Evolutionary conservation across 2,888 invertebrate genomes (phyloP).

Genomic region (Noctua pronuba): DNA sequence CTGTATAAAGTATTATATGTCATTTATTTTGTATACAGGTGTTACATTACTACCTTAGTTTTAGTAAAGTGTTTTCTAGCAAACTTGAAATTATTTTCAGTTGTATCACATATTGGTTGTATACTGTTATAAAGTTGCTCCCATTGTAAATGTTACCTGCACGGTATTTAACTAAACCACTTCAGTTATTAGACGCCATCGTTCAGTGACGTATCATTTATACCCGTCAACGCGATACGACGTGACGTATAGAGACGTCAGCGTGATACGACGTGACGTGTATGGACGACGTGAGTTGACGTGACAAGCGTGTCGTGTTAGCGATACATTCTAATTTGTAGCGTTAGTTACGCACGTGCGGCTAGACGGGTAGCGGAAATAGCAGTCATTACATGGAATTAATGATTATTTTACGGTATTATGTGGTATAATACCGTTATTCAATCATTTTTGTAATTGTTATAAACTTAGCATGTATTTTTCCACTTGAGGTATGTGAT

Average conservation of each 20-base stretch:
- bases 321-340: constrained; percentile 26
- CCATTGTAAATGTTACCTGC: no score
- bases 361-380: not conserved
- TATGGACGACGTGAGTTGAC: not conserved
- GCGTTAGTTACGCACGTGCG: not conserved
- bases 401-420: not conserved
- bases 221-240: not conserved
- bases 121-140: not conserved
- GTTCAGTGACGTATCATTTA: constrained; percentile 9
- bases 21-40: not conserved
- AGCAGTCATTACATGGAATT: not conserved
- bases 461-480: not conserved
- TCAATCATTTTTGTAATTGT: not conserved
- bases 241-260: constrained; percentile 30
- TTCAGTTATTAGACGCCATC: not conserved
- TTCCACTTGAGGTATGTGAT: not conserved
- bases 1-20: not conserved
- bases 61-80: not conserved
- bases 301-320: constrained; percentile 26
- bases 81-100: not conserved
- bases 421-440: not conserved
- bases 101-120: not conserved
- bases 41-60: not conserved
- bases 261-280: constrained; percentile 21
- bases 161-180: not conserved